phyloP scores from a whole-genome alignment of 2,888 invertebrate genomes.

The Aphelenchoides bicaudatus region DNA sequence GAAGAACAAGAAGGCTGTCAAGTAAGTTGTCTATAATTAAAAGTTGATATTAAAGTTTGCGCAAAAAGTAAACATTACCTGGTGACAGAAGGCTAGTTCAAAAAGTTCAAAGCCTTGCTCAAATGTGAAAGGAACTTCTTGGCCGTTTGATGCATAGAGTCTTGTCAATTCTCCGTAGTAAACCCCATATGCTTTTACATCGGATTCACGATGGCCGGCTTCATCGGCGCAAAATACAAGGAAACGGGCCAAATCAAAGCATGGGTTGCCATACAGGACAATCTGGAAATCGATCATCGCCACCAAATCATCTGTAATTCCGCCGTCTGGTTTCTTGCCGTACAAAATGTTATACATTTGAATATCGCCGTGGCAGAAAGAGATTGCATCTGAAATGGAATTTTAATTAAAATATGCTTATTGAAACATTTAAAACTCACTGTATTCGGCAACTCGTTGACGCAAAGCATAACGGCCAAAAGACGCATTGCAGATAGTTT shows the following conservation, averaged over 20 bases:
- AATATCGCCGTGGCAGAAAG: constrained; percentile 11
- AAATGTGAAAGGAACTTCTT: constrained; percentile 12
- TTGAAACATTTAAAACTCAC: background rate
- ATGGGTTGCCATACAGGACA: constrained; percentile 6
- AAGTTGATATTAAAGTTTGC: too few relatives aligned
- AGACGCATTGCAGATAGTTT: constrained; percentile 6
- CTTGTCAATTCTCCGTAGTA: constrained; percentile 13
- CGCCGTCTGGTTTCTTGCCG: background rate
- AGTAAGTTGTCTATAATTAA: constrained; percentile 5
- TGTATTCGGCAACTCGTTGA: background rate
- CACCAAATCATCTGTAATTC: background rate
- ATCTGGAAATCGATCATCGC: constrained; percentile 12
- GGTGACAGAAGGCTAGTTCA: constrained; percentile 8
- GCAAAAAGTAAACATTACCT: too few relatives aligned
- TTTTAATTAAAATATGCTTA: background rate
- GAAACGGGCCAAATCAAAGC: constrained; percentile 13
- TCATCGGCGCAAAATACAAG: constrained; percentile 12
- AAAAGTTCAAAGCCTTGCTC: constrained; percentile 11
- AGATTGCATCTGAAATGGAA: background rate
- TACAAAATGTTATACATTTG: constrained; percentile 14
- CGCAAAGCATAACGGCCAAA: constrained; percentile 6
- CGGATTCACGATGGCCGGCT: constrained; percentile 10
- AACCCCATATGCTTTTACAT: constrained; percentile 6
- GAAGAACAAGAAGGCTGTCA: constrained; percentile 13
- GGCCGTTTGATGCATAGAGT: background rate